phyloP scores from a whole-genome alignment of 2,113 vertebrate species.

The Rhinichthys klamathensis region DNA sequence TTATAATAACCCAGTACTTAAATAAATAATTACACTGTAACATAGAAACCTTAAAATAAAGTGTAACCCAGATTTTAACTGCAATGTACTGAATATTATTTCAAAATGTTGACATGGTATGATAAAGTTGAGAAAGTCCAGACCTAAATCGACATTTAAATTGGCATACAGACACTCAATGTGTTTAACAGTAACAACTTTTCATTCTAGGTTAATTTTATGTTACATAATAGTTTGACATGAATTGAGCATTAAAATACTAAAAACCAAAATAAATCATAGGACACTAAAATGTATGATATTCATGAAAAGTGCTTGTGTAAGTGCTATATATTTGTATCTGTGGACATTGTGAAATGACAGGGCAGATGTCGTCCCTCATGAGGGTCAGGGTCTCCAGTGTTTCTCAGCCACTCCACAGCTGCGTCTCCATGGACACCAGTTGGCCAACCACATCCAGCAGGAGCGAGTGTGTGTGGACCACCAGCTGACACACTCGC shows the following conservation, averaged over 20 bases:
- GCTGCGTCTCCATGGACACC: slow-evolving; percentile 50
- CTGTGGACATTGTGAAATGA: background rate
- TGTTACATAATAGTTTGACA: background rate
- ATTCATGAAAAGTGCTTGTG: background rate
- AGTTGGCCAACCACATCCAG: slow-evolving; percentile 51
- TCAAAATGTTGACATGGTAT: background rate
- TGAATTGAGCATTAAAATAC: background rate
- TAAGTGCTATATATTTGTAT: background rate
- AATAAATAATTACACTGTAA: too few species aligned
- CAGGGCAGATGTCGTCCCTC: slow-evolving; percentile 45
- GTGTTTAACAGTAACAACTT: too few species aligned
- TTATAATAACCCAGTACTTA: too few species aligned
- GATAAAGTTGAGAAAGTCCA: background rate
- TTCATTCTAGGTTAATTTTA: background rate
- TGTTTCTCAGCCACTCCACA: slow-evolving; percentile 53
- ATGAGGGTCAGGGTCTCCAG: slow-evolving; percentile 33
- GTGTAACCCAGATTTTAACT: background rate
- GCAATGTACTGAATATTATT: background rate
- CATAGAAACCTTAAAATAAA: too few species aligned
- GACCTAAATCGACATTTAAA: background rate
- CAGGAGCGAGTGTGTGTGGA: background rate
- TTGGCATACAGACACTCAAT: background rate
- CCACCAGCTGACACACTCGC: slow-evolving; percentile 37
- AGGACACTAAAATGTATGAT: background rate
- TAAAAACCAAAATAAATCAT: background rate